Base-by-base conservation (phyloP, 2,888 invertebrate species). In the Troilus luridus region DNA sequence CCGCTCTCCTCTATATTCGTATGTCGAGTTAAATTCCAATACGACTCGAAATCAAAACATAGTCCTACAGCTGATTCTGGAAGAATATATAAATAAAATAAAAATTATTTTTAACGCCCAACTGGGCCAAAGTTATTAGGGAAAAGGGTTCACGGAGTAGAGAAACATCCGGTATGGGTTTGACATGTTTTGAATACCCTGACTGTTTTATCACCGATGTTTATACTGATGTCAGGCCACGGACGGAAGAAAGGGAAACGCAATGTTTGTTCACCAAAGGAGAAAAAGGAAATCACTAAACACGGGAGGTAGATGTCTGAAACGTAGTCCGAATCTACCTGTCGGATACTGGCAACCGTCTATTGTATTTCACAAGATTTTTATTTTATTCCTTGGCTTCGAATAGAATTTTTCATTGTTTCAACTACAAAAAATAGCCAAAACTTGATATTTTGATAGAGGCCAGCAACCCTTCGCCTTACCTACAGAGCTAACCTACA, bases 171-270 rank as follows among this genome's bases (percentile, higher is more conserved):
- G 27, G 72, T 77, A 41, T 77, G 7, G 72, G 72, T 77, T 77
- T 19, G 72, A 41, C 72, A 41, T 77, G 72, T 77, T 77, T 77
- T 77, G 72, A 77, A 77, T 77, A 77, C 72, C 27, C 27, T 19
- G 72, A 77, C 72, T 77, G 72, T 77, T 77, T 77, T 77, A 77
- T 77, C 72, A 27, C 27, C 27, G 72, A 77, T 77, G 72, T 77
- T 77, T 77, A 77, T 41, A n/a, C 72, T 77, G 72, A 77, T 77
- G 72, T 41, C 72, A 77, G 27, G 17, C 72, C 41, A 41, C 41
- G 41, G 41, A 41, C 41, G 41, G 41, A 5, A 41, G 41, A 41
- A 41, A 1, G 12, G 72, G 72, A 77, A 77, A 77, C 17, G 72
- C 21, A 27, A 77, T 77, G 72, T 77, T 77, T 77, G 72, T 77